phyloP scores from a whole-genome alignment of 2,797 vertebrate species.

The Eremophila alpestris region DNA sequence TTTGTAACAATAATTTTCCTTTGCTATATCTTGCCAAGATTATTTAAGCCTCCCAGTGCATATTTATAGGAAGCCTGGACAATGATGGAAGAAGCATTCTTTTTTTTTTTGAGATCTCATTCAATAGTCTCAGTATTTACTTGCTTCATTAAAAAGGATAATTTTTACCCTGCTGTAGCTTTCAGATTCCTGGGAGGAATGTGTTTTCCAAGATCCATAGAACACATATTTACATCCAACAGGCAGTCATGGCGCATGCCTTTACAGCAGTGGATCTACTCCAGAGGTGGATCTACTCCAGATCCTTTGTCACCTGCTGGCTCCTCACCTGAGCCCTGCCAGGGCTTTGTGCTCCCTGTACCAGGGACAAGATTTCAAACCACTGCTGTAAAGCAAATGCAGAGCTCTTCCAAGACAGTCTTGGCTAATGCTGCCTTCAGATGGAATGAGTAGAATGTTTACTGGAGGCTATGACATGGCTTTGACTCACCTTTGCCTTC shows the following conservation, averaged over 20 bases:
- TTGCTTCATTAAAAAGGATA: slow-evolving; percentile 17
- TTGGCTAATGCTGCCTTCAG: neutral
- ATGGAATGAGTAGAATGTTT: neutral
- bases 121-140: slow-evolving; percentile 1
- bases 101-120: neutral
- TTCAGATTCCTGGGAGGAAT: neutral
- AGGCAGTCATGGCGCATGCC: neutral
- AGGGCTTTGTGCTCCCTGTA: neutral
- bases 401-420: neutral
- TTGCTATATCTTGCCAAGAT: slow-evolving; percentile 54
- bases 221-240: neutral
- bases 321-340: neutral
- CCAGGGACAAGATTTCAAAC: neutral
- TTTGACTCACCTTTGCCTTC: slow-evolving; percentile 27
- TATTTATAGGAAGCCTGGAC: slow-evolving; percentile 38
- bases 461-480: neutral
- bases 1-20: slow-evolving; percentile 62
- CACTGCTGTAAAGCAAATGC: neutral
- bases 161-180: neutral
- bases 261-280: neutral
- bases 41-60: slow-evolving; percentile 50
- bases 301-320: neutral
- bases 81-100: slow-evolving; percentile 11
- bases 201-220: neutral
- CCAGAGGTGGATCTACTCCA: neutral